These are phyloP conservation scores for Pollimyrus isidori DNA, from an alignment of 2,113 vertebrate genomes.

Conservation along the genomic window DNA sequence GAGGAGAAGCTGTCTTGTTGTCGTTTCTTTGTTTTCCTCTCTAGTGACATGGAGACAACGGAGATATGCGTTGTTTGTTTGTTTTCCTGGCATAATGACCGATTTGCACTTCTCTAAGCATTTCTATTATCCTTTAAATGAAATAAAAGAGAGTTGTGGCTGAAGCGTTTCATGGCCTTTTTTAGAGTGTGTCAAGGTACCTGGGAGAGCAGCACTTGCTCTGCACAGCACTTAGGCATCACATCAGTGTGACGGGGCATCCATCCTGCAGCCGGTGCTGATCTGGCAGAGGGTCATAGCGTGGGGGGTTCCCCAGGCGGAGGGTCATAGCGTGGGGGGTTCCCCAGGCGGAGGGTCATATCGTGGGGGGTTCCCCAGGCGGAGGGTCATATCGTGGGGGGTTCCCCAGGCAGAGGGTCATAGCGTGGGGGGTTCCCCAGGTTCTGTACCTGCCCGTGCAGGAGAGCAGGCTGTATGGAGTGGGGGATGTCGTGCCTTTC, in stretches of 20 bases:
- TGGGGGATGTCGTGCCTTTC: neutral
- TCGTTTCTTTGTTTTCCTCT: slow-evolving; percentile 10
- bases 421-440: neutral
- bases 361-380: neutral
- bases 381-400: neutral
- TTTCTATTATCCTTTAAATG: slow-evolving; percentile 63
- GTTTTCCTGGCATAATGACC: slow-evolving; percentile 46
- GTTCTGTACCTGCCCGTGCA: neutral
- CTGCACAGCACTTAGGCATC: neutral
- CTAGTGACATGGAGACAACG: slow-evolving; percentile 29
- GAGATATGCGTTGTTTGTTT: slow-evolving; percentile 23
- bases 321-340: too few species aligned
- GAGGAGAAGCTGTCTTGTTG: neutral
- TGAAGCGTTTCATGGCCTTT: slow-evolving; percentile 38
- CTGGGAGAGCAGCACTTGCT: neutral
- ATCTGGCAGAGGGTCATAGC: neutral
- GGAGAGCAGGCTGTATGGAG: neutral
- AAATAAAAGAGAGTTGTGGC: slow-evolving; percentile 35
- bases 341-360: too few species aligned
- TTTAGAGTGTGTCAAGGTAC: slow-evolving; percentile 42
- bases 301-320: neutral
- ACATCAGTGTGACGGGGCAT: neutral
- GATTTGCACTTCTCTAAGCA: slow-evolving; percentile 74
- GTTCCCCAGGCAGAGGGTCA: neutral
- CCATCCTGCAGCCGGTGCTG: neutral